Evolutionary conservation across 2,888 invertebrate genomes (phyloP).

Genomic region (Cosmorhoe ocellata): DNA sequence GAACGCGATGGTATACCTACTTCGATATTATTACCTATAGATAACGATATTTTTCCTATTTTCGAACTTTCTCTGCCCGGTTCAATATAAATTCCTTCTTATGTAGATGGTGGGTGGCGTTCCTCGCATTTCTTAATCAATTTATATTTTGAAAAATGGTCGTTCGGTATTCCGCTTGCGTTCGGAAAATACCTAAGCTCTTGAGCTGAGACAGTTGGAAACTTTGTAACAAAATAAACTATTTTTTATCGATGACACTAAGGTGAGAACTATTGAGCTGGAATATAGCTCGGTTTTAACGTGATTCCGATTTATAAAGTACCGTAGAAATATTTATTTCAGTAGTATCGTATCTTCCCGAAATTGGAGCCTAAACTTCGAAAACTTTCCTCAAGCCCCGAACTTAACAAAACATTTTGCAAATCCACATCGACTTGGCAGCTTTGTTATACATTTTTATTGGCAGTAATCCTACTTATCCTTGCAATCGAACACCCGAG

Average conservation of each 20-base stretch:
- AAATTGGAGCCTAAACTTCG: constrained; percentile 10
- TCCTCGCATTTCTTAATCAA: constrained; percentile 30
- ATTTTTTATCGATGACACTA: too few species aligned
- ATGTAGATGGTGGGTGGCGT: constrained; percentile 30
- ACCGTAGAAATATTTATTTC: not conserved
- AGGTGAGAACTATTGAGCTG: too few species aligned
- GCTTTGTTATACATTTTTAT: constrained; percentile 43
- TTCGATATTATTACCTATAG: constrained; percentile 12
- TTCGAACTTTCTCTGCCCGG: constrained; percentile 27
- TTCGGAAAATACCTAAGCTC: constrained; percentile 15
- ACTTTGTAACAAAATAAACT: not conserved
- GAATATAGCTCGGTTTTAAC: too few species aligned
- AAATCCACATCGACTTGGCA: constrained; percentile 35
- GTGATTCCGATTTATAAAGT: too few species aligned
- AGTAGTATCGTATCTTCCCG: constrained; percentile 3
- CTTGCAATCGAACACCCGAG: constrained; percentile 41
- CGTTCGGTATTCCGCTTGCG: constrained; percentile 23
- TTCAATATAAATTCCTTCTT: constrained; percentile 38
- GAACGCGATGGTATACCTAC: constrained; percentile 31
- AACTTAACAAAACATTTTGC: constrained; percentile 33
- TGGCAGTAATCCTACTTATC: constrained; percentile 41
- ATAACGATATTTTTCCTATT: constrained; percentile 28
- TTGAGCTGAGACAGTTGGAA: constrained; percentile 7
- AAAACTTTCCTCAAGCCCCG: constrained; percentile 13
- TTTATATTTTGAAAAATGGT: constrained; percentile 34